These are phyloP conservation scores for Aplocera efformata DNA, from an alignment of 2,888 invertebrate species.

Conservation along the genomic window DNA sequence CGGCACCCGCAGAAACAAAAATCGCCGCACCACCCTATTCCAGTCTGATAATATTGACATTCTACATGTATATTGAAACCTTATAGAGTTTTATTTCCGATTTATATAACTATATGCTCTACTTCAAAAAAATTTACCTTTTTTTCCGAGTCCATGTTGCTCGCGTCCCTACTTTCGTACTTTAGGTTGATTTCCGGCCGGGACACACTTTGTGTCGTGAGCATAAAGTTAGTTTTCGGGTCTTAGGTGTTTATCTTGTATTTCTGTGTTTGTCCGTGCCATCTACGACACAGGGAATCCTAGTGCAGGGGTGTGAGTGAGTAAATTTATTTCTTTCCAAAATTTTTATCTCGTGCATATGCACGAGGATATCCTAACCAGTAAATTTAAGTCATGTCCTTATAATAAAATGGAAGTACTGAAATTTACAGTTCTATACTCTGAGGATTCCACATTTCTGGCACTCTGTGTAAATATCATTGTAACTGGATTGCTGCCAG, in stretches of 20 bases:
- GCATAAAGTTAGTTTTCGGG: no score
- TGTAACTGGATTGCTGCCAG: constrained; percentile 52
- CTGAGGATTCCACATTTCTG: constrained; percentile 29
- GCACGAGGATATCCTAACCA: no score
- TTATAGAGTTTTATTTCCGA: constrained; percentile 8
- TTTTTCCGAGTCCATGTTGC: no score
- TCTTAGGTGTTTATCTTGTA: no score
- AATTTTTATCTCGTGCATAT: no score
- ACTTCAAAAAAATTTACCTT: neutral
- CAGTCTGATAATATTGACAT: constrained; percentile 35
- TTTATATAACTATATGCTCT: neutral
- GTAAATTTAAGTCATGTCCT: neutral
- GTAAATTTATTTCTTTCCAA: no score
- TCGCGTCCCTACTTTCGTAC: no score
- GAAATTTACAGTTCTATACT: constrained; percentile 6
- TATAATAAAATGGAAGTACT: neutral
- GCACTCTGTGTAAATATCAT: constrained; percentile 41
- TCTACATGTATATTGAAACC: constrained; percentile 14
- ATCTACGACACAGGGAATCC: no score
- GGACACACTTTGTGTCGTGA: no score
- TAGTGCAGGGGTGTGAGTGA: no score
- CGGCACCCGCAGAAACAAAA: constrained; percentile 33
- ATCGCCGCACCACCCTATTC: constrained; percentile 25
- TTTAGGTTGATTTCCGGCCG: no score
- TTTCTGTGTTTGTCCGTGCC: no score